Evolutionary conservation across 2,113 vertebrate species (phyloP).

Genomic region (Salminus brasiliensis): DNA sequence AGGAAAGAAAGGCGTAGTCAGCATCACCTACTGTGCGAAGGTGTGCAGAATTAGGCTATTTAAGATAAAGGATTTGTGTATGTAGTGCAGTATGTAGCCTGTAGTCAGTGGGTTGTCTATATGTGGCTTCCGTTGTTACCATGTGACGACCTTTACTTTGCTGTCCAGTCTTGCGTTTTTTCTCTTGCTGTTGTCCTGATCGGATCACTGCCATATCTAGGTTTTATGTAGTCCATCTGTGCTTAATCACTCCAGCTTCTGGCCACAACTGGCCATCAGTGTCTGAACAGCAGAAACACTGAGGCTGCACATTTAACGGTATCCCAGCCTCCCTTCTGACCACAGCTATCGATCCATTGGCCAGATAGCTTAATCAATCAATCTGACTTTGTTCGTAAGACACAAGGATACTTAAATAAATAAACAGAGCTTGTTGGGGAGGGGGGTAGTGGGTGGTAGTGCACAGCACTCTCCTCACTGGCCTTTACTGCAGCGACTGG

Average conservation of each 20-base stretch:
- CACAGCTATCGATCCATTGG: conserved; percentile 48
- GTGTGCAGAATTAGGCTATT: too few relatives aligned
- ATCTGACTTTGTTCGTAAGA: conserved; percentile 55
- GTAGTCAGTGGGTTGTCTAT: too few relatives aligned
- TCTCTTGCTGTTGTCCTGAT: background rate
- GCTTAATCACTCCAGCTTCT: conserved; percentile 37
- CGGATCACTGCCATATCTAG: background rate
- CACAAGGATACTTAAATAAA: conserved; percentile 54
- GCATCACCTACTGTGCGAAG: background rate
- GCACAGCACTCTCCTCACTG: conserved; percentile 26
- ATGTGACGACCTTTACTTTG: too few relatives aligned
- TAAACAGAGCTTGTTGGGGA: conserved; percentile 23
- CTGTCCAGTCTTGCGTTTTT: background rate
- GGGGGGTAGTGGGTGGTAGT: background rate
- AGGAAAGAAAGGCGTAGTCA: background rate
- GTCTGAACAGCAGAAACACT: conserved; percentile 32
- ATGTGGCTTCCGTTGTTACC: too few relatives aligned
- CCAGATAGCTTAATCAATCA: conserved; percentile 61
- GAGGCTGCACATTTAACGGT: conserved; percentile 47
- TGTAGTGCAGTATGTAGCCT: too few relatives aligned
- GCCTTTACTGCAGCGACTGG: conserved; percentile 45
- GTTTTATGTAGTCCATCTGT: conserved; percentile 30
- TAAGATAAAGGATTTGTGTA: too few relatives aligned
- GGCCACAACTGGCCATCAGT: conserved; percentile 35
- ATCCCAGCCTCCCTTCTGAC: conserved; percentile 28